Evolutionary conservation across 53 echinoderm and acorn worm species (phyloP).

Genomic region (Zoroaster sp.): DNA sequence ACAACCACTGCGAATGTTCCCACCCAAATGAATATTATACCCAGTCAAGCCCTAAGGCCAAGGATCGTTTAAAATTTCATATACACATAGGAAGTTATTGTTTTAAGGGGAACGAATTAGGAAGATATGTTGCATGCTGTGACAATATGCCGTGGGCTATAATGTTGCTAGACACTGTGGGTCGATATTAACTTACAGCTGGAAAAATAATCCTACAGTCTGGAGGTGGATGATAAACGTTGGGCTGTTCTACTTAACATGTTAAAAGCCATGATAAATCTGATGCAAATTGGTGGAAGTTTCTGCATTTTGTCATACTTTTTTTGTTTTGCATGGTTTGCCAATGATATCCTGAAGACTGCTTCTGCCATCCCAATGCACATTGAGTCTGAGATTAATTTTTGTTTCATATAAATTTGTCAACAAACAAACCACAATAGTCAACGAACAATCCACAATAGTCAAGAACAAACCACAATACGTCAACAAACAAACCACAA

Average conservation of each 20-base stretch:
- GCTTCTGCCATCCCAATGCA: background rate
- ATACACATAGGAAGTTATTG: conserved; percentile 14
- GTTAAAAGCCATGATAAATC: background rate
- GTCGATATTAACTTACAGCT: conserved; percentile 42
- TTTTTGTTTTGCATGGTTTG: no score
- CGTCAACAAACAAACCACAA: no score
- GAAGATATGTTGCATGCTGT: conserved; percentile 32
- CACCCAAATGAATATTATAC: background rate
- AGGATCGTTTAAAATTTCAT: background rate
- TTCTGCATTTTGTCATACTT: no score
- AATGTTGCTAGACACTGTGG: conserved; percentile 15
- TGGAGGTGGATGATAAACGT: background rate
- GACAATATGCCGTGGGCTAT: conserved; percentile 15
- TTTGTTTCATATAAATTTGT: background rate
- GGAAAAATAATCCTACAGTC: conserved; percentile 3
- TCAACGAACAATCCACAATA: background rate
- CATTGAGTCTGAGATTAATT: background rate
- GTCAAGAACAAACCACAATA: background rate
- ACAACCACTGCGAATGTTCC: background rate
- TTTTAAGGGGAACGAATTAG: background rate
- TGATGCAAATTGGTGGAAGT: background rate
- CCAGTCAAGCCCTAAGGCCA: conserved; percentile 9
- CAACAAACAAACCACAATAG: background rate
- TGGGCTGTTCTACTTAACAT: background rate
- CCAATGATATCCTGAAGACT: no score